Percentiles rank a stretch among this genome's conserved stretches.
Evolutionary conservation across 2,888 invertebrate species (phyloP).

Genomic region (Elysia crispata): DNA sequence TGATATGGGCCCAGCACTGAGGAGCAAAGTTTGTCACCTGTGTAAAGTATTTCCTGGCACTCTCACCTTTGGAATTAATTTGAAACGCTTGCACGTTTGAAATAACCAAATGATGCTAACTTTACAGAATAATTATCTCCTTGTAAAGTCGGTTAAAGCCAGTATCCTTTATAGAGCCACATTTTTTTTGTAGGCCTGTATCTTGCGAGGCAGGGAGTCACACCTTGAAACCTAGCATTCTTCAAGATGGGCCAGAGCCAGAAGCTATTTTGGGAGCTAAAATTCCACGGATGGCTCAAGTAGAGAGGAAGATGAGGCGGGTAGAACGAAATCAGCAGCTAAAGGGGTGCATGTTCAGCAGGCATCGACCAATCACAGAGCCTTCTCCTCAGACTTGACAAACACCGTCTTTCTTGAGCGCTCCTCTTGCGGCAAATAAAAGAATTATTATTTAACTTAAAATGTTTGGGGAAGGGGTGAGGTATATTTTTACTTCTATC

Average conservation of each 20-base stretch:
- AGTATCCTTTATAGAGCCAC: conserved; percentile 23
- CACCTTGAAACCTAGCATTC: conserved; percentile 48
- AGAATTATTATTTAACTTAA: no score
- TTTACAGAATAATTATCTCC: no score
- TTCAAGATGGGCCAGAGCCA: conserved; percentile 46
- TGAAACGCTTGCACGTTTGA: no score
- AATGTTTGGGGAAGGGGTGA: no score
- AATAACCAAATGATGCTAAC: no score
- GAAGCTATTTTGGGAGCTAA: conserved; percentile 49
- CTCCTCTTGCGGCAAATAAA: no score
- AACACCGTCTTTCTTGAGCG: neutral
- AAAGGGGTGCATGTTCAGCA: conserved; percentile 36
- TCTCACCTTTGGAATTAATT: conserved; percentile 34
- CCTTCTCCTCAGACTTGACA: conserved; percentile 29
- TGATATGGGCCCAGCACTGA: no score
- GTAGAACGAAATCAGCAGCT: conserved; percentile 3
- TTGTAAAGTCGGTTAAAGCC: conserved; percentile 3
- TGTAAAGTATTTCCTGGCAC: conserved; percentile 20
- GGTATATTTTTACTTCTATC: no score
- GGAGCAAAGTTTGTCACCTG: conserved; percentile 39
- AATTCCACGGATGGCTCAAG: conserved; percentile 51
- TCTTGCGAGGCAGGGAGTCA: conserved; percentile 44
- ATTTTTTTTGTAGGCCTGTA: neutral
- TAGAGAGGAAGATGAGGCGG: conserved; percentile 26
- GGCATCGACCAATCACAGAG: conserved; percentile 37